Evolutionary conservation across 92 coral and sea anemone genomes (phyloP).

Genomic region (Epizoanthus ramosus): DNA sequence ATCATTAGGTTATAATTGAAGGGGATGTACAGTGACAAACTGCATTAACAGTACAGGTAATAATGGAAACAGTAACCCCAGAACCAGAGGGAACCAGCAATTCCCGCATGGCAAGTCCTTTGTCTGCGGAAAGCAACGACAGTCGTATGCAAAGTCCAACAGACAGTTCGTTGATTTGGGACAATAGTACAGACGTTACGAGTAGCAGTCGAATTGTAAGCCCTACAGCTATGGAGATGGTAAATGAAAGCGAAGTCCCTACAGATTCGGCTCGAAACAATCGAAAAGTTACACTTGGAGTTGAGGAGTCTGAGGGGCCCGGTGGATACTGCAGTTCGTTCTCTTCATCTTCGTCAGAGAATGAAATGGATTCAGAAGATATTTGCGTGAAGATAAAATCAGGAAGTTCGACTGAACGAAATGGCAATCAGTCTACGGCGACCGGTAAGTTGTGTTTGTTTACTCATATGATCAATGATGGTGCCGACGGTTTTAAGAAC

Average conservation of each 20-base stretch:
- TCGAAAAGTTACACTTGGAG: conserved; percentile 2
- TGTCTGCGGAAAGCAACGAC: conserved; percentile 2
- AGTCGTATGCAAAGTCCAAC: conserved; percentile 3
- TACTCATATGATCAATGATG: too few species aligned
- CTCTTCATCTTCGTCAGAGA: not conserved
- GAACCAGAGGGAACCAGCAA: not conserved
- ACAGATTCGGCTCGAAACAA: not conserved
- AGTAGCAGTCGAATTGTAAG: not conserved
- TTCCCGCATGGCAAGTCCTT: conserved; percentile 12
- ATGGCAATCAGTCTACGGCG: not conserved
- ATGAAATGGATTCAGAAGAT: not conserved
- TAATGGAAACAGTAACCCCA: too few species aligned
- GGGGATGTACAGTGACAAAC: too few species aligned
- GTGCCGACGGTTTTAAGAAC: too few species aligned
- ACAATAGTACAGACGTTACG: not conserved
- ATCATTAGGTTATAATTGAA: too few species aligned
- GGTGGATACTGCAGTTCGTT: not conserved
- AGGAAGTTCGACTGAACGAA: not conserved
- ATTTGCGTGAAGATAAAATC: not conserved
- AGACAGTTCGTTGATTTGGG: conserved; percentile 6
- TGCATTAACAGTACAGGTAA: too few species aligned
- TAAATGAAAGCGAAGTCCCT: not conserved
- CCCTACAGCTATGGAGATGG: conserved; percentile 8
- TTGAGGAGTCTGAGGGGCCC: not conserved
- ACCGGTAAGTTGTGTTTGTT: conserved; percentile 2